phyloP scores from a whole-genome alignment of 2,797 vertebrate genomes.

The Alectoris magna region DNA sequence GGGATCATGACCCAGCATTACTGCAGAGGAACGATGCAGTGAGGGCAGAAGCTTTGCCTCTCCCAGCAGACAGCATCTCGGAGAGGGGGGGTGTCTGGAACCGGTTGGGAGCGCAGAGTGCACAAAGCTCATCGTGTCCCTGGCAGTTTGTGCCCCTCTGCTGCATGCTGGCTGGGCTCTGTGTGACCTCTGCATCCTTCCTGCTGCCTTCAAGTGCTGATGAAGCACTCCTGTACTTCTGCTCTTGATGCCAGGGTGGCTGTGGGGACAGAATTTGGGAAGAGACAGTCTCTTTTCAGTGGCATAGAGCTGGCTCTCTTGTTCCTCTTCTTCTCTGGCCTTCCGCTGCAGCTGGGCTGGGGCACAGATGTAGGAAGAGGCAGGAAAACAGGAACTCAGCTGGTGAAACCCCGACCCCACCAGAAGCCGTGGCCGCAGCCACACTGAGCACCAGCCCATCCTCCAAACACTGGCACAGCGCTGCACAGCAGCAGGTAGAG shows the following conservation, averaged over 20 bases:
- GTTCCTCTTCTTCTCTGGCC: not conserved
- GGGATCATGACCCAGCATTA: not conserved
- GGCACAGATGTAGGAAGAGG: not conserved
- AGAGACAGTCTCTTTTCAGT: not conserved
- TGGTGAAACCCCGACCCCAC: rapidly evolving
- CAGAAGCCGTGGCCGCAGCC: rapidly evolving
- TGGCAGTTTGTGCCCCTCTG: not conserved
- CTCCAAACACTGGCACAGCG: not conserved
- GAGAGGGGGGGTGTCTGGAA: not conserved
- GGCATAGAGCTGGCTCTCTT: not conserved
- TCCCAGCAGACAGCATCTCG: not conserved
- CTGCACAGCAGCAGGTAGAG: rapidly evolving
- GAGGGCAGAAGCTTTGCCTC: not conserved
- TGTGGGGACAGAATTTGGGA: rapidly evolving
- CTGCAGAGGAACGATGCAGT: rapidly evolving
- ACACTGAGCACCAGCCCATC: not conserved
- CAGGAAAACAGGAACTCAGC: not conserved
- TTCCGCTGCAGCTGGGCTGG: not conserved
- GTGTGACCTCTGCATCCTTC: not conserved
- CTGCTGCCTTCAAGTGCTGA: not conserved
- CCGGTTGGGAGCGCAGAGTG: not conserved
- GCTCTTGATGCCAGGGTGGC: rapidly evolving
- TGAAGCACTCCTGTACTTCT: not conserved
- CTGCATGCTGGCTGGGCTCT: not conserved
- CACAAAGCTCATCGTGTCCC: not conserved